Conservation (phyloP, 2,888 invertebrate species). For the Margaritifera margaritifera region DNA sequence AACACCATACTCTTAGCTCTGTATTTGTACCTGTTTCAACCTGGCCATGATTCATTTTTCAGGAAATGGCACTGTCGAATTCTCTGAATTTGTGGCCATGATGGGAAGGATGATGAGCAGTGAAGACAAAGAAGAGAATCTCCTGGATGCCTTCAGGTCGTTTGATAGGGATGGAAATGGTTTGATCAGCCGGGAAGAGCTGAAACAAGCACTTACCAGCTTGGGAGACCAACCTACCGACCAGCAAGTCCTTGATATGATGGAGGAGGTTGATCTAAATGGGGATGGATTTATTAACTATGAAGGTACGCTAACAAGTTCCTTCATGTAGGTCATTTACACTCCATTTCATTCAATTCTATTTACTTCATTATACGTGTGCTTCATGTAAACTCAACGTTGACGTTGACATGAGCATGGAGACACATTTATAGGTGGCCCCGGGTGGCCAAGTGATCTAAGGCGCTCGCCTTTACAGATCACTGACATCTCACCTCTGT, state of each 20-base stretch:
- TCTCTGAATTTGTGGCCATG: slow-evolving; percentile 2
- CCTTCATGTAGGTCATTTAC: no score
- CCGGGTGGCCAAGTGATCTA: no score
- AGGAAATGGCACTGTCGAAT: slow-evolving; percentile 7
- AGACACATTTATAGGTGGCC: no score
- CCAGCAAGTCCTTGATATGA: slow-evolving; percentile 9
- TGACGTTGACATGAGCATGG: no score
- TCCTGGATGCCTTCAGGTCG: slow-evolving; percentile 13
- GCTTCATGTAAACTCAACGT: no score
- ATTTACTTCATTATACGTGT: no score
- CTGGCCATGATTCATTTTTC: not conserved
- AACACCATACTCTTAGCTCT: no score
- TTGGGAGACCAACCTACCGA: slow-evolving; percentile 7
- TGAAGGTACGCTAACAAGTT: not conserved
- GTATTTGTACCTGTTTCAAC: no score
- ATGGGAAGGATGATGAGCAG: not conserved
- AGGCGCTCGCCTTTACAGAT: no score
- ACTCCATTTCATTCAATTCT: no score
- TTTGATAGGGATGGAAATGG: slow-evolving; percentile 24
- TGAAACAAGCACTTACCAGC: slow-evolving; percentile 4
- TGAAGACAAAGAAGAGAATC: not conserved
- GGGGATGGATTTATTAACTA: slow-evolving; percentile 6
- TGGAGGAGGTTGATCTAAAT: slow-evolving; percentile 4
- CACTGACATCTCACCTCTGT: no score
- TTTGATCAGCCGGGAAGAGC: slow-evolving; percentile 13